phyloP scores from a whole-genome alignment of 37 sponge, comb jelly and placozoan species.

The Crambe crambe region DNA sequence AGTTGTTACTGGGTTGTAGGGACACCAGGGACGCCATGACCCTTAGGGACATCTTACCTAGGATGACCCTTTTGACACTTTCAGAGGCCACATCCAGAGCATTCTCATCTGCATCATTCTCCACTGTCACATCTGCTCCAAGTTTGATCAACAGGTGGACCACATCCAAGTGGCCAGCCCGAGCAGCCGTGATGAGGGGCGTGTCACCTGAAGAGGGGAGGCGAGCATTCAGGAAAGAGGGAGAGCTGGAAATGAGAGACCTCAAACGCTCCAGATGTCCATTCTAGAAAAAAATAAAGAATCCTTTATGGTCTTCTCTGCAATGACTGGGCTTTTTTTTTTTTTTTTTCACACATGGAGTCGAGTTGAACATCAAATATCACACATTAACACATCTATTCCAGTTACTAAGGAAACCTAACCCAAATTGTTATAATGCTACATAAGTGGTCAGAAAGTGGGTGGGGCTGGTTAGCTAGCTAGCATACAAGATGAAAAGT shows the following conservation, averaged over 20 bases:
- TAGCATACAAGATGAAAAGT: neutral
- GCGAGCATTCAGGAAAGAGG: constrained; percentile 29
- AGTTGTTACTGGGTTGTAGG: neutral
- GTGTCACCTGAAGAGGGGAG: constrained; percentile 76
- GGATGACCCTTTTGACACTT: constrained; percentile 30
- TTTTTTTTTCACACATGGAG: too few species aligned
- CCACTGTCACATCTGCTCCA: constrained; percentile 82
- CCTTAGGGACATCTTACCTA: too few species aligned
- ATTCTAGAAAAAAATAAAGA: constrained; percentile 21
- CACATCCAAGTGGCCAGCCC: constrained; percentile 65
- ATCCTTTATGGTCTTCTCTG: too few species aligned
- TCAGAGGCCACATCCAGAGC: constrained; percentile 71
- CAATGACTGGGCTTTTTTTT: neutral
- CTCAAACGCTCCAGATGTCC: constrained; percentile 30
- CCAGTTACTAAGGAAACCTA: neutral
- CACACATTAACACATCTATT: neutral
- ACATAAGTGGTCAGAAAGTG: neutral
- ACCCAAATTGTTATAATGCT: neutral
- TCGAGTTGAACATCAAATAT: too few species aligned
- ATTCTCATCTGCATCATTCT: constrained; percentile 68
- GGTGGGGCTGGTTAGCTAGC: constrained; percentile 14
- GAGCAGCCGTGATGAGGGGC: constrained; percentile 79
- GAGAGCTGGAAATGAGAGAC: constrained; percentile 5
- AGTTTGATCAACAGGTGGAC: constrained; percentile 59
- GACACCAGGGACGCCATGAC: neutral